A percentile compares a stretch with the other conserved stretches of the same genome.
phyloP scores from a whole-genome alignment of 2,113 vertebrate genomes.

The Ancistrus triradiatus region DNA sequence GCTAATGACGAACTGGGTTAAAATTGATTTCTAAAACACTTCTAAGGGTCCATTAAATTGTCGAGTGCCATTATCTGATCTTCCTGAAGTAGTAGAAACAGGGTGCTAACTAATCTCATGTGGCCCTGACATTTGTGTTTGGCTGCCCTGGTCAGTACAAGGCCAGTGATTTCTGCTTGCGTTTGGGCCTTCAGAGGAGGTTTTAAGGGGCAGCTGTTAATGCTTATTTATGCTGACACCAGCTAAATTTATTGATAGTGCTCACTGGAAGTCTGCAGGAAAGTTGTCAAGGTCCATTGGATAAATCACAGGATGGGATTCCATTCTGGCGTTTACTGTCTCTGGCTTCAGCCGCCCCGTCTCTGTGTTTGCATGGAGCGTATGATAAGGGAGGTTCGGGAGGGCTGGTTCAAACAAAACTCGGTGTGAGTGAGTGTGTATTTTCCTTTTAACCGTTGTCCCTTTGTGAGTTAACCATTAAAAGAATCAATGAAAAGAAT shows the following conservation, averaged over 20 bases:
- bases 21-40: too few species aligned
- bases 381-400: slow-evolving; percentile 7
- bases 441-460: not conserved
- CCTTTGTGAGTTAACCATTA: slow-evolving; percentile 2
- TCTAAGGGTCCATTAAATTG: too few species aligned
- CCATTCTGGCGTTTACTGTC: slow-evolving; percentile 51
- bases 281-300: slow-evolving; percentile 66
- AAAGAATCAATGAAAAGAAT: not conserved
- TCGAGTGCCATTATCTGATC: too few species aligned
- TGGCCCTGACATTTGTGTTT: slow-evolving; percentile 30
- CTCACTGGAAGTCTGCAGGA: slow-evolving; percentile 69
- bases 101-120: not conserved
- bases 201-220: slow-evolving; percentile 69
- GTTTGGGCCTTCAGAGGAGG: slow-evolving; percentile 29
- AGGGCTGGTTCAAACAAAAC: slow-evolving; percentile 17
- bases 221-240: slow-evolving; percentile 70
- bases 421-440: slow-evolving; percentile 17
- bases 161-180: slow-evolving; percentile 65
- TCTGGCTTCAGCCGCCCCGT: slow-evolving; percentile 44
- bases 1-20: too few species aligned
- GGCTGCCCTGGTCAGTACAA: slow-evolving; percentile 45
- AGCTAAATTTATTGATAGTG: slow-evolving; percentile 73
- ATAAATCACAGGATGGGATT: slow-evolving; percentile 70
- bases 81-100: not conserved
- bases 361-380: slow-evolving; percentile 37